Percentiles rank a stretch among this genome's conserved stretches.
Conservation (phyloP, 2,113 vertebrate genomes). For the Oxyruncus cristatus region DNA sequence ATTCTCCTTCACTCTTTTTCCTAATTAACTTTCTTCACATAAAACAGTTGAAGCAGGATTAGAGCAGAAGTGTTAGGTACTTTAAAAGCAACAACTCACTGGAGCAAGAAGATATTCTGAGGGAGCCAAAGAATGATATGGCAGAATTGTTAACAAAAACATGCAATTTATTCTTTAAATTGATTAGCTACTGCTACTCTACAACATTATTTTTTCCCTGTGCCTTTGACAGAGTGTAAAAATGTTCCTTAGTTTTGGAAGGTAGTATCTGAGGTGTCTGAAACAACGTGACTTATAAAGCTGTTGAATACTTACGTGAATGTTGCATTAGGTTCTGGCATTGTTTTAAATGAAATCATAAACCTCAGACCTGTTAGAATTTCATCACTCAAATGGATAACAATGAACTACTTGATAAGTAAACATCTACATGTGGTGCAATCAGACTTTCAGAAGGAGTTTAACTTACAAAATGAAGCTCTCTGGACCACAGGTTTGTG, state of each 20-base stretch:
- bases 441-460: not conserved
- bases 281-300: not conserved
- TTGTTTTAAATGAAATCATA: not conserved
- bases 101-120: not conserved
- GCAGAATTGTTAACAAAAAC: not conserved
- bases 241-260: not conserved
- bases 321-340: not conserved
- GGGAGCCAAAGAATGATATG: not conserved
- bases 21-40: slow-evolving; percentile 1
- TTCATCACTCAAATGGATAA: not conserved
- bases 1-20: not conserved
- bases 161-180: not conserved
- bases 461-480: not conserved
- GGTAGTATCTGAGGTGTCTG: not conserved
- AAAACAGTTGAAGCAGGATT: not conserved
- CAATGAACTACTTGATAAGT: not conserved
- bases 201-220: not conserved
- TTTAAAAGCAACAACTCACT: not conserved
- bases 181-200: not conserved
- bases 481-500: not conserved
- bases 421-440: accelerated
- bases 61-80: not conserved
- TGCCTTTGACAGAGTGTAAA: not conserved
- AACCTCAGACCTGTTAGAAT: not conserved
- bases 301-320: not conserved